These are phyloP conservation scores for Lithobates sylvaticus DNA, from an alignment of 2,797 vertebrate genomes.

Conservation along the genomic window DNA sequence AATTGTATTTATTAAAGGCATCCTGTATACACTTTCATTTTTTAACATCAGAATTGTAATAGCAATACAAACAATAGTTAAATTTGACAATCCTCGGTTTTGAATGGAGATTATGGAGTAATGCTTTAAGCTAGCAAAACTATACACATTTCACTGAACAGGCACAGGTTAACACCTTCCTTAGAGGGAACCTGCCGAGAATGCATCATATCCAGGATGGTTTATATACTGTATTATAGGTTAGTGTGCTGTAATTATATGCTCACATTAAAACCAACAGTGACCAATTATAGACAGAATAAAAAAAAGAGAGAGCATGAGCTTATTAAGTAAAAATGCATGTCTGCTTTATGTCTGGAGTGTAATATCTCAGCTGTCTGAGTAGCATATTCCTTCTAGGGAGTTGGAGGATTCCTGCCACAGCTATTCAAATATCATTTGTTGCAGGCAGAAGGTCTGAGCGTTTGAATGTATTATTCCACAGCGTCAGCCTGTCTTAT, in stretches of 20 bases:
- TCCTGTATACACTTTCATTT: too few species aligned
- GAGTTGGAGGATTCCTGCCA: conserved; percentile 66
- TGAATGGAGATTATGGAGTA: too few species aligned
- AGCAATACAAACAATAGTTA: too few species aligned
- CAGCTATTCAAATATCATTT: conserved; percentile 64
- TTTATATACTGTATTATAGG: conserved; percentile 3
- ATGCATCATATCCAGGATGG: not conserved
- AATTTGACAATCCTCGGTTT: too few species aligned
- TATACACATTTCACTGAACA: not conserved
- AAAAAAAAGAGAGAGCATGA: conserved; percentile 41
- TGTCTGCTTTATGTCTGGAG: conserved; percentile 35
- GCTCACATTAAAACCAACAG: conserved; percentile 6
- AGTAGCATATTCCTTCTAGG: conserved; percentile 67
- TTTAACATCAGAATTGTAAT: too few species aligned
- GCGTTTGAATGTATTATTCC: conserved; percentile 64
- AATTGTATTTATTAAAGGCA: too few species aligned
- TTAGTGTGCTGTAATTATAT: conserved; percentile 14
- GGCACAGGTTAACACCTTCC: not conserved
- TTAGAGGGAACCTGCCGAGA: not conserved
- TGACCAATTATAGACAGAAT: conserved; percentile 48
- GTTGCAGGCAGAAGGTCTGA: conserved; percentile 22
- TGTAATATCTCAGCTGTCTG: conserved; percentile 31
- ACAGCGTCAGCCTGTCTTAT: conserved; percentile 61
- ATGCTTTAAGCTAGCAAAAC: not conserved
- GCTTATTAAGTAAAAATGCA: conserved; percentile 51